Evolutionary conservation across 2,888 invertebrate species (phyloP).

Genomic region (Hyppa rectilinea): DNA sequence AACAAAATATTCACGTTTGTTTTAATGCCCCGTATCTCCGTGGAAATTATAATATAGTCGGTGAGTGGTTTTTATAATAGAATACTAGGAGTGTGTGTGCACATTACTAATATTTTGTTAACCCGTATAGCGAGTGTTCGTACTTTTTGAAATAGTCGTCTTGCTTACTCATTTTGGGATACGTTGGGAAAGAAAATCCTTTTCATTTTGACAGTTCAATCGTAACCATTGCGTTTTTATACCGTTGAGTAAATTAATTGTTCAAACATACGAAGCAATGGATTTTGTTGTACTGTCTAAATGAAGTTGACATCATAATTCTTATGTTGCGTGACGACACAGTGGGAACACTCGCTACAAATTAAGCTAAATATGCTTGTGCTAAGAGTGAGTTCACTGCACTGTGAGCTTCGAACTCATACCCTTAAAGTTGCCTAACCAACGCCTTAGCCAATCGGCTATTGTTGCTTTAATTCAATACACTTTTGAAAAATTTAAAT

Average conservation of each 20-base stretch:
- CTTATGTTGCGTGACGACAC: background rate
- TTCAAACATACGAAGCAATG: background rate
- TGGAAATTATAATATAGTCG: constrained; percentile 83
- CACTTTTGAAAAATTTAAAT: constrained; percentile 9
- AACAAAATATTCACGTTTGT: constrained; percentile 74
- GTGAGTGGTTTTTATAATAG: constrained; percentile 77
- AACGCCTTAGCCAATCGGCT: constrained; percentile 51
- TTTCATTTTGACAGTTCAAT: constrained; percentile 16
- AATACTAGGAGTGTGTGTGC: constrained; percentile 58
- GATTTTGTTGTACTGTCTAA: constrained; percentile 16
- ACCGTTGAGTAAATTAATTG: background rate
- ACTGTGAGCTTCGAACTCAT: constrained; percentile 20
- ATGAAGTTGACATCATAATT: background rate
- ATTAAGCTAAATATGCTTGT: constrained; percentile 60
- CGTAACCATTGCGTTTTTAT: background rate
- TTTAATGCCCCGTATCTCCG: constrained; percentile 77
- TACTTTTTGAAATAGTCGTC: background rate
- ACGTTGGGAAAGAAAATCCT: too few relatives aligned
- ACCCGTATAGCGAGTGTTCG: constrained; percentile 25
- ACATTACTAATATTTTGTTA: constrained; percentile 56
- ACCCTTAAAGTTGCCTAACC: constrained; percentile 16
- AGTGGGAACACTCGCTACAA: constrained; percentile 7
- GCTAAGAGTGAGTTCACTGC: constrained; percentile 11
- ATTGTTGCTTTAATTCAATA: constrained; percentile 43
- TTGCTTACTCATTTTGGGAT: too few relatives aligned